These are phyloP conservation scores for Eunapius fragilis DNA, from an alignment of 37 sponge, comb jelly and placozoan species.

Conservation along the genomic window DNA sequence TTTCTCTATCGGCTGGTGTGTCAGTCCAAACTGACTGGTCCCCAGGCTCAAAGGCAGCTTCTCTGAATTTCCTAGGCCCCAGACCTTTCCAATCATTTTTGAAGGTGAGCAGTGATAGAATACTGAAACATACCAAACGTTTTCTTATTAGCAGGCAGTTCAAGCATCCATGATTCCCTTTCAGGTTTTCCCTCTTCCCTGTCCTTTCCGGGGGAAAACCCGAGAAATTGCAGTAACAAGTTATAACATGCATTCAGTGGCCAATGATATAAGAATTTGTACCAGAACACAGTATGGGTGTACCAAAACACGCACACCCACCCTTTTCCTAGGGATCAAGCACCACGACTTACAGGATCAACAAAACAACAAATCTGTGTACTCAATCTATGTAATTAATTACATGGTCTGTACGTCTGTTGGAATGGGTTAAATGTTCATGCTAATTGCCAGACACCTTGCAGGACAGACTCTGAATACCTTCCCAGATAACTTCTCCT, in stretches of 20 bases:
- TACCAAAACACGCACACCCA: too few relatives aligned
- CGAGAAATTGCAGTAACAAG: neutral
- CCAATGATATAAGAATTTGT: too few relatives aligned
- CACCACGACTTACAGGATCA: too few relatives aligned
- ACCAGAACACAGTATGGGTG: too few relatives aligned
- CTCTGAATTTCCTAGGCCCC: slow-evolving; percentile 80
- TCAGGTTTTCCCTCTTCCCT: slow-evolving; percentile 9
- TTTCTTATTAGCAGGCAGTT: slow-evolving; percentile 67
- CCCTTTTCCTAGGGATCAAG: too few relatives aligned
- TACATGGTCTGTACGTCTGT: neutral
- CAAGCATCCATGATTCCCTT: slow-evolving; percentile 85
- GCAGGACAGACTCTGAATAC: neutral
- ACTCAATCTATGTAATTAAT: neutral
- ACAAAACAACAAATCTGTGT: too few relatives aligned
- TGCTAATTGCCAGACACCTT: neutral
- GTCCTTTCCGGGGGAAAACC: neutral
- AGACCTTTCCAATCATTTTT: slow-evolving; percentile 25
- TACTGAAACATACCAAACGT: slow-evolving; percentile 32
- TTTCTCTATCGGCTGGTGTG: slow-evolving; percentile 66
- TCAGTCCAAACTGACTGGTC: slow-evolving; percentile 89
- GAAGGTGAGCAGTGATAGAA: neutral
- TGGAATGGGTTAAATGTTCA: neutral
- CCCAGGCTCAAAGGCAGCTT: slow-evolving; percentile 35
- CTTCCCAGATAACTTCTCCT: slow-evolving; percentile 51
- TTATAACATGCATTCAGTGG: neutral